These are phyloP conservation scores for Cyprinodon tularosa DNA, from an alignment of 2,113 vertebrate species.

Conservation along the genomic window DNA sequence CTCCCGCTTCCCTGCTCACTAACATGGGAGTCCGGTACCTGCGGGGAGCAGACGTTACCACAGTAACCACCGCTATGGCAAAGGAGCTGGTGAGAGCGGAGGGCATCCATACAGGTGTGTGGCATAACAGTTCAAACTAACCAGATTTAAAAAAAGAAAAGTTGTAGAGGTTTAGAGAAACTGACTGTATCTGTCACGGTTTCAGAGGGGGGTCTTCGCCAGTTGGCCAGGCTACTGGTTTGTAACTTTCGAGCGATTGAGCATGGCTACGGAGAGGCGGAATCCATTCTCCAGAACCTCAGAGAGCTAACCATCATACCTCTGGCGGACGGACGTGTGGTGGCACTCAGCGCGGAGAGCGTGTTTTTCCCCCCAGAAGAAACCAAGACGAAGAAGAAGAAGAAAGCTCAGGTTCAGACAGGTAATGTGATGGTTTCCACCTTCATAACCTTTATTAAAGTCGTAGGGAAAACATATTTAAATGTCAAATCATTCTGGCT, in stretches of 20 bases:
- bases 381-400: constrained; percentile 49
- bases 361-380: constrained; percentile 81
- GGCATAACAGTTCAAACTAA: not conserved
- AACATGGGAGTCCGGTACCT: constrained; percentile 79
- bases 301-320: constrained; percentile 80
- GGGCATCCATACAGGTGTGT: constrained; percentile 65
- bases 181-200: not conserved
- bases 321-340: constrained; percentile 78
- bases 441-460: too few relatives aligned
- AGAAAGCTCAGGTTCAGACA: constrained; percentile 42
- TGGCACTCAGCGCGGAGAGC: constrained; percentile 66
- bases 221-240: constrained; percentile 78
- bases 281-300: constrained; percentile 72
- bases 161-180: not conserved
- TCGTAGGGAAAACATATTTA: too few relatives aligned
- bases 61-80: constrained; percentile 79
- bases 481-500: too few relatives aligned
- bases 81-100: constrained; percentile 66
- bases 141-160: not conserved
- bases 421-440: constrained; percentile 53
- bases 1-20: constrained; percentile 73
- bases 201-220: constrained; percentile 66
- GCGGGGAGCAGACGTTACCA: constrained; percentile 73
- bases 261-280: constrained; percentile 74
- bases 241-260: constrained; percentile 83